Percentiles rank a stretch among this genome's conserved stretches.
Conservation (phyloP, 2,888 invertebrate species). For the Drosophila percnosoma region DNA sequence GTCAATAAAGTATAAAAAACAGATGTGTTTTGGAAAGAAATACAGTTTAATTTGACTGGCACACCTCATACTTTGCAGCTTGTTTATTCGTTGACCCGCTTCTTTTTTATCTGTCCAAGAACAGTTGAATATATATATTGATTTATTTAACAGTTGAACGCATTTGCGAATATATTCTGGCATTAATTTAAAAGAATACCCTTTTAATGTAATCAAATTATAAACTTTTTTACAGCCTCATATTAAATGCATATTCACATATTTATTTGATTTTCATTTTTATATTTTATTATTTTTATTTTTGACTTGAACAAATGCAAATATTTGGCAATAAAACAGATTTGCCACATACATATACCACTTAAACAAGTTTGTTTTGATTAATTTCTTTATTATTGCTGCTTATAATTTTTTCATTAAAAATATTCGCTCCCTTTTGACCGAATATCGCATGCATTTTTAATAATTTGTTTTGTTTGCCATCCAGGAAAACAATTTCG, state of each 20-base stretch:
- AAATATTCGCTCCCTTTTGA: conserved; percentile 48
- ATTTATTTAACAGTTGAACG: not conserved
- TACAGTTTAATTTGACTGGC: no score
- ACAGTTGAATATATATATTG: not conserved
- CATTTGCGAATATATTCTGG: not conserved
- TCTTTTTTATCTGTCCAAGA: not conserved
- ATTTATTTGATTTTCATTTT: not conserved
- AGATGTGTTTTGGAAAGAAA: no score
- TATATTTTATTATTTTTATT: no score
- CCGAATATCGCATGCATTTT: conserved; percentile 69
- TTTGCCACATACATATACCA: not conserved
- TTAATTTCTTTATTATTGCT: conserved; percentile 27
- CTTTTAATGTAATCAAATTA: not conserved
- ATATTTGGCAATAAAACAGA: not conserved
- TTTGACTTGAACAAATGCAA: not conserved
- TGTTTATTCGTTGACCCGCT: not conserved
- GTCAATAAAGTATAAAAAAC: no score
- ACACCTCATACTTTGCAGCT: not conserved
- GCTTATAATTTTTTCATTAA: conserved; percentile 66
- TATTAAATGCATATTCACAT: not conserved
- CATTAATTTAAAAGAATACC: not conserved
- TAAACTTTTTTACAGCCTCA: not conserved
- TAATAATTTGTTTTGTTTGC: conserved; percentile 77
- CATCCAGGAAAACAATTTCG: conserved; percentile 71
- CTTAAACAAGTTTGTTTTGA: not conserved